Evolutionary conservation across 2,113 vertebrate genomes (phyloP).

Genomic region (Chrysochloris asiatica): DNA sequence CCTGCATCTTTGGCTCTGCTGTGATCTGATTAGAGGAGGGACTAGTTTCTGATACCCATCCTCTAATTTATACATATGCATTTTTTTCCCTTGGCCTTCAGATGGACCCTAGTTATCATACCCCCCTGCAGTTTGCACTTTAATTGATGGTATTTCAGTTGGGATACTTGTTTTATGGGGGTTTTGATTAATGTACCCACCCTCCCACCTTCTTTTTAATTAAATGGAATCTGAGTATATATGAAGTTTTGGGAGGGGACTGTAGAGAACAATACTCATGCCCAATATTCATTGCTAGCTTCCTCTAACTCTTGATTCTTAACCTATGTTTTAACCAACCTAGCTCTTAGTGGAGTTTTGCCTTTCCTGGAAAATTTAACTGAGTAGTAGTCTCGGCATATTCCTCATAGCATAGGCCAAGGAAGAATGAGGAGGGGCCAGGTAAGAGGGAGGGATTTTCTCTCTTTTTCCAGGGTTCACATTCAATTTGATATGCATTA

Average conservation of each 20-base stretch:
- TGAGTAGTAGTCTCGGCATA: constrained; percentile 37
- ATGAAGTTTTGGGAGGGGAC: constrained; percentile 37
- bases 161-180: constrained; percentile 54
- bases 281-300: constrained; percentile 46
- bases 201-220: constrained; percentile 58
- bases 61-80: constrained; percentile 68
- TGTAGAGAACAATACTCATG: constrained; percentile 46
- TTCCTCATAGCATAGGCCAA: neutral
- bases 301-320: constrained; percentile 60
- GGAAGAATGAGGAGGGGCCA: neutral
- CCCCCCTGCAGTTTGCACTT: constrained; percentile 79
- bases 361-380: constrained; percentile 59
- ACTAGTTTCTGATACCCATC: constrained; percentile 67
- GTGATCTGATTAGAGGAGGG: constrained; percentile 72
- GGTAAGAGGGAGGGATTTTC: constrained; percentile 35
- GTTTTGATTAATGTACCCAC: constrained; percentile 56
- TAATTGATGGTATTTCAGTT: constrained; percentile 63
- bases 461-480: constrained; percentile 59
- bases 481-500: constrained; percentile 50
- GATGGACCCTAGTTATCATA: constrained; percentile 52
- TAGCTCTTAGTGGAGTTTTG: constrained; percentile 52
- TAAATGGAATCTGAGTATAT: constrained; percentile 45
- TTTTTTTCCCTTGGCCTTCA: constrained; percentile 54
- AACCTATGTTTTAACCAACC: constrained; percentile 46
- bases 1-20: constrained; percentile 75